Base-by-base conservation (phyloP, 2,888 invertebrate species). In the Tubulanus polymorphus region DNA sequence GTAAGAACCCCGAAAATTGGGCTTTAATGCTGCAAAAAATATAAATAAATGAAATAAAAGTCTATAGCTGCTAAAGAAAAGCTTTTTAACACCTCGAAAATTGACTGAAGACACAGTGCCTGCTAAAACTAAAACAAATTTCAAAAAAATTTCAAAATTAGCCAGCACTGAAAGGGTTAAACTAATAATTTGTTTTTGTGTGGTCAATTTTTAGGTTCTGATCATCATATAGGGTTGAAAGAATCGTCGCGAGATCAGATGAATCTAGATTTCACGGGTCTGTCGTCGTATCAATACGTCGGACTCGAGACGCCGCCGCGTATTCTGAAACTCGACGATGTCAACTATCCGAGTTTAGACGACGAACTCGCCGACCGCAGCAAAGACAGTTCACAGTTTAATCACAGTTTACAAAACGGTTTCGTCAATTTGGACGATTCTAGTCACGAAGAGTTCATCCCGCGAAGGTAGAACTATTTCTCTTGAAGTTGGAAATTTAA, bases 301-400 rank as follows among this genome's bases (percentile, higher is more conserved):
- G 85, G 91, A 61, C 90, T 93, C 48, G 85, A 89, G 80, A 93
- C 93, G 23, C 94, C 94, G 3, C 94, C 94, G 12, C 84, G 91
- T 67, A 87, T 88, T 23, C 86, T 94, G 53, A 93, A 92, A 12
- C 82, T 94, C 53, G 89, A 90, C 67, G 89, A 89, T 35, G 65
- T 68, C 55, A 61, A 60, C 12, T 66, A 66, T 63, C 69, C 67
- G 1, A 53, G 64, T 15, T 59, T 51, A 10, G 51, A 51, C n/a
- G 48, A 56, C 3, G 50, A 46, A 41, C 29, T 32, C 23, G 35
- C 12, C 12, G 61, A 49, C 25, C 28, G 10, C 50, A 41, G 12
- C 6, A 18, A 23, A 10, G 15, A 23, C 37, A 20, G 15, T 12
- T 54, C 35, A 25, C 41, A 15, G 41, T 3, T 37, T 3, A 54